Conservation (phyloP, 2,113 vertebrate genomes). For the Scopus umbretta region DNA sequence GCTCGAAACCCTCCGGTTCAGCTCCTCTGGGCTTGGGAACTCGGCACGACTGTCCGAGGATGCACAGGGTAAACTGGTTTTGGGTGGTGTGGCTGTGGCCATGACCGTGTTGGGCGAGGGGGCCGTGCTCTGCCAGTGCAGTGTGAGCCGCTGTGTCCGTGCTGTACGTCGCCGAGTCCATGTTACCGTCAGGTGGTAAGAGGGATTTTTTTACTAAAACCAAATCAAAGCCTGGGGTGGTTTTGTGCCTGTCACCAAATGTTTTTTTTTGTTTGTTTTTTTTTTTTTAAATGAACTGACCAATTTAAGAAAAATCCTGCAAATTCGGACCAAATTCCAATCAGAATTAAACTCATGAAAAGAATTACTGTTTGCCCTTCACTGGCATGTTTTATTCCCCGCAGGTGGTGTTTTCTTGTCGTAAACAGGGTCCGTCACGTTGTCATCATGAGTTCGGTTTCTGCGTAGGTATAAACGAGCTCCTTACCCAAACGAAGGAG, state of each 20-base stretch:
- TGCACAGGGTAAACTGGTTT: not conserved
- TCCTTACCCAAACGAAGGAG: not conserved
- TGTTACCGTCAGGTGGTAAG: not conserved
- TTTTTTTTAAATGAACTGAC: not conserved
- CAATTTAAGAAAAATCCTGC: constrained; percentile 5
- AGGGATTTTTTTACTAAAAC: not conserved
- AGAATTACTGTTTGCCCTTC: constrained; percentile 14
- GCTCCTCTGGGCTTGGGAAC: not conserved
- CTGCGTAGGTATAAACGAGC: not conserved
- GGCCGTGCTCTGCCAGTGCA: not conserved
- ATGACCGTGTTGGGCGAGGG: not conserved
- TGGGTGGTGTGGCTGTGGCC: not conserved
- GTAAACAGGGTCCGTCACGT: not conserved
- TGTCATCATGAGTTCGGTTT: not conserved
- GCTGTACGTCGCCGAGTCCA: not conserved
- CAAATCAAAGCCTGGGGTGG: not conserved
- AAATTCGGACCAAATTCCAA: not conserved
- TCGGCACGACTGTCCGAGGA: accelerated
- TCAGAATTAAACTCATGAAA: constrained; percentile 24
- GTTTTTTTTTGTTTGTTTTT: not conserved
- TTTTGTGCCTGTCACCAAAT: not conserved
- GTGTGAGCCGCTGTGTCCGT: accelerated
- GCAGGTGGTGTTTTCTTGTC: not conserved
- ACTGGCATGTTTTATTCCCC: constrained; percentile 6
- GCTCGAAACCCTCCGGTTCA: not conserved